Percentiles rank a stretch among this genome's conserved stretches.
phyloP scores from a whole-genome alignment of 2,113 vertebrate genomes.

The Suncus etruscus region DNA sequence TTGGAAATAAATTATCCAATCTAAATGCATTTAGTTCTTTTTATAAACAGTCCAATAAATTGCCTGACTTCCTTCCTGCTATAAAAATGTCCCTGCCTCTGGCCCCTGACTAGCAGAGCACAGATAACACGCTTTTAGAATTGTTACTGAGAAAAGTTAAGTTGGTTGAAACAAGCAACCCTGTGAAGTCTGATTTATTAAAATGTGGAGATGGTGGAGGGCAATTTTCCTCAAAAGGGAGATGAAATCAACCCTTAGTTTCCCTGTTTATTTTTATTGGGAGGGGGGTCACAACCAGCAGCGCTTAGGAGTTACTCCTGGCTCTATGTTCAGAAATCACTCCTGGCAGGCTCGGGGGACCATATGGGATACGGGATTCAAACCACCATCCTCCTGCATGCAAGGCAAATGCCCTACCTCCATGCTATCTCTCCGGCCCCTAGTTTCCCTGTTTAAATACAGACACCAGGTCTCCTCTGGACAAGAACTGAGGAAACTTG shows the following conservation, averaged over 20 bases:
- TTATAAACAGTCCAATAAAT: constrained; percentile 68
- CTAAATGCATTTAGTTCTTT: constrained; percentile 65
- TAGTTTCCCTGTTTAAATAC: neutral
- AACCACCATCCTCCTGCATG: too few relatives aligned
- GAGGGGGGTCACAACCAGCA: too few relatives aligned
- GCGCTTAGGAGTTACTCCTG: too few relatives aligned
- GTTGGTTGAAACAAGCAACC: neutral
- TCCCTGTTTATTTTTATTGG: too few relatives aligned
- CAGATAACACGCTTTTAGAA: constrained; percentile 15
- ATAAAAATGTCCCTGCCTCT: constrained; percentile 34
- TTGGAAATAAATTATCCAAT: constrained; percentile 57
- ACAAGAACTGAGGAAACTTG: neutral
- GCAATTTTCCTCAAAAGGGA: neutral
- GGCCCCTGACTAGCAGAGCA: neutral
- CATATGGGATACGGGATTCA: too few relatives aligned
- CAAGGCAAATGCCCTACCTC: too few relatives aligned
- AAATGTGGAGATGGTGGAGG: neutral
- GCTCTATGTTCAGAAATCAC: too few relatives aligned
- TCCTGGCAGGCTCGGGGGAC: too few relatives aligned
- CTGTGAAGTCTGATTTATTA: neutral
- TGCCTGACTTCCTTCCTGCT: constrained; percentile 65
- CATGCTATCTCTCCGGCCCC: too few relatives aligned
- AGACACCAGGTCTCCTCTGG: neutral
- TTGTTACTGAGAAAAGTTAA: neutral
- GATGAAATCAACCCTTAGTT: neutral